Evolutionary conservation across 2,888 invertebrate species (phyloP).

Genomic region (Girardia tigrina): DNA sequence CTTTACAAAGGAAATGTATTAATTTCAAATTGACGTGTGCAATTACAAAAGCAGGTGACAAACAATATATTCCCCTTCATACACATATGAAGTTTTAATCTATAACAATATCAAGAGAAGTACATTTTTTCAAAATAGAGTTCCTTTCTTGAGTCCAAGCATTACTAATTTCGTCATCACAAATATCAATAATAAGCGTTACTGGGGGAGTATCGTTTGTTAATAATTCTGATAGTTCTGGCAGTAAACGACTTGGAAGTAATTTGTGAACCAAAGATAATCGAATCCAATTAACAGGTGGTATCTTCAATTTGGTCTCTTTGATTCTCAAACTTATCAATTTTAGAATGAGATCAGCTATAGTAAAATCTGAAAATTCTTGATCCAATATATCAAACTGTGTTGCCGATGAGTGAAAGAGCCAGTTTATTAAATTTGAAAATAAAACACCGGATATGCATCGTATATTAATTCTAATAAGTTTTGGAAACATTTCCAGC

Average conservation of each 20-base stretch:
- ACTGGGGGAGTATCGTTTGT: not conserved
- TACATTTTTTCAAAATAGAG: not conserved
- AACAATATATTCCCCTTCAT: too few species aligned
- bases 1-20: too few species aligned
- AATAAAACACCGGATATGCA: not conserved
- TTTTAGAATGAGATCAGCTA: not conserved
- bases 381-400: slow-evolving; percentile 14
- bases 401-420: not conserved
- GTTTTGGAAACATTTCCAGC: not conserved
- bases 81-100: not conserved
- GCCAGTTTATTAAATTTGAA: slow-evolving; percentile 11
- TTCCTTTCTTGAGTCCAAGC: not conserved
- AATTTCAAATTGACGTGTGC: too few species aligned
- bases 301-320: not conserved
- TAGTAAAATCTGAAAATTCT: not conserved
- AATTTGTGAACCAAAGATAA: not conserved
- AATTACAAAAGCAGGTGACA: too few species aligned
- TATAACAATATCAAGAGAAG: not conserved
- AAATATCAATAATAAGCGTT: slow-evolving; percentile 12
- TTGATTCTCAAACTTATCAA: not conserved
- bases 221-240: slow-evolving; percentile 12
- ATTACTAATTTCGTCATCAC: not conserved
- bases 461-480: not conserved
- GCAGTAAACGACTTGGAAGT: slow-evolving; percentile 5
- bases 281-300: not conserved